Evolutionary conservation across 1,140 invertebrate species (phyloP).

Genomic region (Micrasema minimum): DNA sequence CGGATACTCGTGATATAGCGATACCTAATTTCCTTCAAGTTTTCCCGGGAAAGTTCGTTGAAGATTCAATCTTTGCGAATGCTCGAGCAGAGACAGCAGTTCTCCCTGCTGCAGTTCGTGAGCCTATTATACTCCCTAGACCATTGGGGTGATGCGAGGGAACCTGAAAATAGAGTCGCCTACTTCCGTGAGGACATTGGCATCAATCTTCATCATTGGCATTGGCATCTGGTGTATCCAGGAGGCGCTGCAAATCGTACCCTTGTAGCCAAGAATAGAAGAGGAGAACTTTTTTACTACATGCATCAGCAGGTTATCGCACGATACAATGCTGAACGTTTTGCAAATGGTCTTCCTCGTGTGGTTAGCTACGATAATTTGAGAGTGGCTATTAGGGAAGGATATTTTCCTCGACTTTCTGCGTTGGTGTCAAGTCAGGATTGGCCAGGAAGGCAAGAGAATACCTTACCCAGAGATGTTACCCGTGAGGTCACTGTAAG

Average conservation of each 20-base stretch:
- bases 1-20: constrained; percentile 76
- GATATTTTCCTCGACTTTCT: constrained; percentile 79
- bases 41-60: constrained; percentile 83
- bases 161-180: constrained; percentile 79
- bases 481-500: constrained; percentile 73
- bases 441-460: constrained; percentile 61
- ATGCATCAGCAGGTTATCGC: constrained; percentile 81
- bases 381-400: constrained; percentile 72
- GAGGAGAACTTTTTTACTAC: constrained; percentile 82
- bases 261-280: constrained; percentile 75
- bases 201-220: constrained; percentile 85
- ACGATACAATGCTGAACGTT: constrained; percentile 77
- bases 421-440: constrained; percentile 67
- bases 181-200: constrained; percentile 82
- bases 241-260: constrained; percentile 70
- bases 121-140: constrained; percentile 75
- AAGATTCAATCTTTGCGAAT: constrained; percentile 73
- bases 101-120: constrained; percentile 70
- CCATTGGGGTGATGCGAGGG: constrained; percentile 77
- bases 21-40: constrained; percentile 76
- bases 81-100: constrained; percentile 76
- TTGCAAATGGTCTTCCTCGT: constrained; percentile 71
- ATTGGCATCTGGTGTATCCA: constrained; percentile 85
- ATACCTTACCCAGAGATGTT: constrained; percentile 71
- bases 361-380: constrained; percentile 70